These are phyloP conservation scores for Enteromius treurensis DNA, from an alignment of 2,797 vertebrate species.

Conservation along the genomic window DNA sequence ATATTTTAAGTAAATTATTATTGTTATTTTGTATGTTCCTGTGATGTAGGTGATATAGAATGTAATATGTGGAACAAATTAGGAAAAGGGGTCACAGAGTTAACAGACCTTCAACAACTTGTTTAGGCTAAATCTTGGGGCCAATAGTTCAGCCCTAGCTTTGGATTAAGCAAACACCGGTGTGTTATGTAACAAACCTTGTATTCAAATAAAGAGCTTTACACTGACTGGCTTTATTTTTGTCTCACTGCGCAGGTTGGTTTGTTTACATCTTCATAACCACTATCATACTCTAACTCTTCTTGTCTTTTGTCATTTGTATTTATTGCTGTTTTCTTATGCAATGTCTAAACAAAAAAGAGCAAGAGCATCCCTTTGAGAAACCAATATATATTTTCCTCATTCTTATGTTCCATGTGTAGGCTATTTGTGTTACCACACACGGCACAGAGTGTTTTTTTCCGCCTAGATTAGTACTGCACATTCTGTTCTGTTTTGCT, in stretches of 20 bases:
- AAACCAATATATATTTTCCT: conserved; percentile 6
- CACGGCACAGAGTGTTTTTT: conserved; percentile 70
- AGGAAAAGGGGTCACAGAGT: background rate
- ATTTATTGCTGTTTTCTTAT: conserved; percentile 51
- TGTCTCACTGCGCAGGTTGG: conserved; percentile 54
- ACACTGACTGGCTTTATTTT: conserved; percentile 70
- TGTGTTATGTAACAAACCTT: conserved; percentile 67
- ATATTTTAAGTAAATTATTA: background rate
- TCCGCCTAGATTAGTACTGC: conserved; percentile 84
- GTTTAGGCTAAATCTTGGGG: conserved; percentile 43
- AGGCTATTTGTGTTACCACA: conserved; percentile 64
- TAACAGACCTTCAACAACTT: conserved; percentile 5
- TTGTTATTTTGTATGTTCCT: background rate
- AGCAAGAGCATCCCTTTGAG: background rate
- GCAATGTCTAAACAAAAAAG: conserved; percentile 39
- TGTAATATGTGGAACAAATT: background rate
- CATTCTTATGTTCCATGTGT: conserved; percentile 10
- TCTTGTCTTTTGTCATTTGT: conserved; percentile 47
- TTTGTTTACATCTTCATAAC: conserved; percentile 34
- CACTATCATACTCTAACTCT: conserved; percentile 26
- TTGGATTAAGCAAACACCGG: conserved; percentile 69
- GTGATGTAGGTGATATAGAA: background rate
- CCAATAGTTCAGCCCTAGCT: conserved; percentile 73
- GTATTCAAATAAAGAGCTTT: conserved; percentile 77
- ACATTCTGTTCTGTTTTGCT: conserved; percentile 87